Conservation (phyloP, 2,888 invertebrate genomes). For the Serripes groenlandicus region DNA sequence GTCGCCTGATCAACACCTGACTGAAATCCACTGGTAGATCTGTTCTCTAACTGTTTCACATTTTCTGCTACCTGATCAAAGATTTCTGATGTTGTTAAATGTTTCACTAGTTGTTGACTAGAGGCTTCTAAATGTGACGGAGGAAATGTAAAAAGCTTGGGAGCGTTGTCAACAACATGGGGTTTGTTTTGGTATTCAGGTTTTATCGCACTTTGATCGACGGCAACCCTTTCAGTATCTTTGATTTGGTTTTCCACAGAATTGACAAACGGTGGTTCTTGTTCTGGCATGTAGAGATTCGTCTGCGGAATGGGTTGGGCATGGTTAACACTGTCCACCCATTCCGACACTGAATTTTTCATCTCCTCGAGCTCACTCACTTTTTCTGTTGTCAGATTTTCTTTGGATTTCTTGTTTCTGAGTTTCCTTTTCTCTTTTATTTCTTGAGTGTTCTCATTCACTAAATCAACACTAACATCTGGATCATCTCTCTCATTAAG, state of each 20-base stretch:
- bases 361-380: conserved; percentile 63
- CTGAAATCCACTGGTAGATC: neutral
- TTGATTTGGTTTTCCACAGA: neutral
- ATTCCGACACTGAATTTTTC: conserved; percentile 66
- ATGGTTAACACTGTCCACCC: conserved; percentile 64
- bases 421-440: conserved; percentile 37
- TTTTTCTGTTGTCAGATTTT: conserved; percentile 65
- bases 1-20: neutral
- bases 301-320: conserved; percentile 44
- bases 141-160: conserved; percentile 15
- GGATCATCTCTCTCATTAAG: conserved; percentile 10
- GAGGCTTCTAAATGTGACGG: neutral
- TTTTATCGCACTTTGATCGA: conserved; percentile 30
- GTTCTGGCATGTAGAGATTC: conserved; percentile 21
- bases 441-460: conserved; percentile 27
- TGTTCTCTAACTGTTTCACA: conserved; percentile 24
- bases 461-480: neutral
- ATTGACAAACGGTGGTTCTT: neutral
- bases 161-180: neutral
- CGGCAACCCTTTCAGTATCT: neutral
- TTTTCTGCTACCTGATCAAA: conserved; percentile 62
- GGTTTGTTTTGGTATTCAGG: conserved; percentile 60
- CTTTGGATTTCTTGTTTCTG: conserved; percentile 54
- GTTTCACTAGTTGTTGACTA: conserved; percentile 15
- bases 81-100: conserved; percentile 40